These are phyloP conservation scores for Intellagama lesueurii DNA, from an alignment of 2,797 vertebrate species.

Conservation along the genomic window DNA sequence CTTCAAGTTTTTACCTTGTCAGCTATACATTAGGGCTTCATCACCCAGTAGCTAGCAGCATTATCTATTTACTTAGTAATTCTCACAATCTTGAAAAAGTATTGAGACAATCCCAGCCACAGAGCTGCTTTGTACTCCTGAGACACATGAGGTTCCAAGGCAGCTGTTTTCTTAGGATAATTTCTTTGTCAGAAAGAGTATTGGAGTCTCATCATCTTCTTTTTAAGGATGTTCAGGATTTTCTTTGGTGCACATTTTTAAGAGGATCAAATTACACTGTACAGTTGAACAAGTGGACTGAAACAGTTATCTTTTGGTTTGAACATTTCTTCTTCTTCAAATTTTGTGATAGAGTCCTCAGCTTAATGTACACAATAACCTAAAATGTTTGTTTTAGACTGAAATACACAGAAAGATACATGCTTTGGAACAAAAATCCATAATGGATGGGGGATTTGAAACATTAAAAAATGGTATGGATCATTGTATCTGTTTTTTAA, in stretches of 20 bases:
- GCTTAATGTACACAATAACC: background rate
- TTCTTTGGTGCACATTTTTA: background rate
- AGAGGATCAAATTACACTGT: background rate
- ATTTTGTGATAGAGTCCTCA: background rate
- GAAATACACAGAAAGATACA: background rate
- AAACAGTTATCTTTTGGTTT: background rate
- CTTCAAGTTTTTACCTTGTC: constrained; percentile 33
- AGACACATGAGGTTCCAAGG: background rate
- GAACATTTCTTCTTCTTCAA: no score
- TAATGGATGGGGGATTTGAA: background rate
- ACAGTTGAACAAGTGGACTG: background rate
- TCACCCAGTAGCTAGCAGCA: background rate
- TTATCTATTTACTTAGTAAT: constrained; percentile 29
- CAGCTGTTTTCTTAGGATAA: background rate
- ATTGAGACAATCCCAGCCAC: background rate
- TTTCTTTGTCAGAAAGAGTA: background rate
- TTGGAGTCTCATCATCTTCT: background rate
- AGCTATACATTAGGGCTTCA: constrained; percentile 14
- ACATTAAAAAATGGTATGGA: background rate
- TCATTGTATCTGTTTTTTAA: background rate
- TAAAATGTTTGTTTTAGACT: background rate
- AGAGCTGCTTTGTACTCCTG: background rate
- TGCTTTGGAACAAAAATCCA: background rate
- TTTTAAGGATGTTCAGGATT: background rate
- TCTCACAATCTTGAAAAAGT: constrained; percentile 13